These are phyloP conservation scores for Pangasianodon hypophthalmus DNA, from an alignment of 2,113 vertebrate species.

Conservation along the genomic window DNA sequence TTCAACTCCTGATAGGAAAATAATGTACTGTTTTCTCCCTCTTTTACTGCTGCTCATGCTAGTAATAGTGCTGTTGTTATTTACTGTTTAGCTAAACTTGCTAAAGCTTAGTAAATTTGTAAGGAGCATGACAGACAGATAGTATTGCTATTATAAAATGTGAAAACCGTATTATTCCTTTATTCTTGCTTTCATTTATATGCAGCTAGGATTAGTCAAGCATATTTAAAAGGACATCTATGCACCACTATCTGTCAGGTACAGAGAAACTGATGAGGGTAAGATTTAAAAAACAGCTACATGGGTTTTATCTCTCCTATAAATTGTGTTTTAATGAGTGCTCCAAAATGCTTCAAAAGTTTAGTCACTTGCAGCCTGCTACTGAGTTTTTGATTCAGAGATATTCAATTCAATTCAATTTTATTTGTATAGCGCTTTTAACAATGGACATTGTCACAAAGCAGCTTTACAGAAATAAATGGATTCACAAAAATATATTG, in stretches of 20 bases:
- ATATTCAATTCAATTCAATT: no score
- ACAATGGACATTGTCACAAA: no score
- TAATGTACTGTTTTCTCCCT: neutral
- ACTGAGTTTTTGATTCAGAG: neutral
- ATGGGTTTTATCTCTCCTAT: neutral
- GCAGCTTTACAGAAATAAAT: no score
- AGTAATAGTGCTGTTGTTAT: neutral
- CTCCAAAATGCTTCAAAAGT: neutral
- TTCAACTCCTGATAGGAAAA: neutral
- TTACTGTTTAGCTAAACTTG: neutral
- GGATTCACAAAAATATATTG: no score
- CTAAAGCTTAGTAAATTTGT: neutral
- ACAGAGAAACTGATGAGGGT: neutral
- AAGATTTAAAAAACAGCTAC: neutral
- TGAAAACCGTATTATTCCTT: neutral
- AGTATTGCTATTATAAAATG: neutral
- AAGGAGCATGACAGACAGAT: neutral
- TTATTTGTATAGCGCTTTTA: no score
- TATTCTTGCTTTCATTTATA: neutral
- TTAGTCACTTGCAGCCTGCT: neutral
- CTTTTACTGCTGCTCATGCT: neutral
- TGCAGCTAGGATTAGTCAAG: neutral
- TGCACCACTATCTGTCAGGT: neutral
- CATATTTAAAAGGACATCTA: neutral
- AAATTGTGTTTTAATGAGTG: neutral